Percentiles rank a stretch among this genome's conserved stretches.
Conservation (phyloP, 2,888 invertebrate species). For the Rhopalosiphum nymphaeae region DNA sequence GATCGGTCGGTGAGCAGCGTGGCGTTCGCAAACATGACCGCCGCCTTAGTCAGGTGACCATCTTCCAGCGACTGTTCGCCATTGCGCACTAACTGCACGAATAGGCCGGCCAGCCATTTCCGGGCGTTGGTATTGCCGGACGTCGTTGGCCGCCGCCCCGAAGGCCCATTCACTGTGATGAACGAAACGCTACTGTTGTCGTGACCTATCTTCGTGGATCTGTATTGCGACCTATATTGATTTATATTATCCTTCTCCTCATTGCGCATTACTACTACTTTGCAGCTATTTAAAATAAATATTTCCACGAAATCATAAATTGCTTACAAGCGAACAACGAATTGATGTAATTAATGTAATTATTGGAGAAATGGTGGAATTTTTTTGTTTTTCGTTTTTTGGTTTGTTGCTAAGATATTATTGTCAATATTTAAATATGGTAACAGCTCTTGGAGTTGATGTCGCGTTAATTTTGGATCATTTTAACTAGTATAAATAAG, state of each 20-base stretch:
- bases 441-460: neutral
- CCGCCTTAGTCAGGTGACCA: neutral
- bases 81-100: neutral
- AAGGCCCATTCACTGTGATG: too few relatives aligned
- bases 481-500: neutral
- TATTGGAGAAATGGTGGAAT: neutral
- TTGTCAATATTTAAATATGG: neutral
- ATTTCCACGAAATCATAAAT: neutral
- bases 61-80: constrained; percentile 13
- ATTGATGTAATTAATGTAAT: neutral
- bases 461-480: neutral
- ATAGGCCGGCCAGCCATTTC: constrained; percentile 3
- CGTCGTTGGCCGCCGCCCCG: neutral
- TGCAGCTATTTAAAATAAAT: neutral
- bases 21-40: constrained; percentile 22
- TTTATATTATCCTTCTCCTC: neutral
- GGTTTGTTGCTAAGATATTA: neutral
- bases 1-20: constrained; percentile 8
- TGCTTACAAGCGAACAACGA: neutral
- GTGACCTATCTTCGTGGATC: neutral
- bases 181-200: neutral
- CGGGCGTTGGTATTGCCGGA: neutral
- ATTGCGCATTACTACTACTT: neutral
- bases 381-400: neutral
- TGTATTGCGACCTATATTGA: neutral